Evolutionary conservation across 35 echinoderm and acorn worm species (phyloP), one percentile per base, ranked within the genome.

Genomic region (Holothuria glaberrima): DNA sequence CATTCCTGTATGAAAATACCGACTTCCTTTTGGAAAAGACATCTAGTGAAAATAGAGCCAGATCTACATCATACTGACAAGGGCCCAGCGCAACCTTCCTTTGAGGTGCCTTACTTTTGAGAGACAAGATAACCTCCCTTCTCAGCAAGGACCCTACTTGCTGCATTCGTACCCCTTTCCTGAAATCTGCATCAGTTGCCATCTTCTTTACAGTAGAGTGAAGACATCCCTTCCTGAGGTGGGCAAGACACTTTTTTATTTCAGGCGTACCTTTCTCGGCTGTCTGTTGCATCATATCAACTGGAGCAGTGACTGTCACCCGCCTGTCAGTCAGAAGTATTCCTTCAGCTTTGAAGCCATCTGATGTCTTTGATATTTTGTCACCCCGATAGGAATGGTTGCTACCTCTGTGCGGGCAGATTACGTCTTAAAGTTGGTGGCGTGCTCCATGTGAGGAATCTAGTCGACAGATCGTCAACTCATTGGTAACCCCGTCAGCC

Each of bases 1-100:
- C 35, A 75, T 75, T 41, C 18, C 27, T 33, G 71, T 75, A 75
- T 75, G 71, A 75, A 75, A 75, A 75, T 30, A 75, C 71, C 5
- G 35, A 30, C 35, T 75, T 75, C 33, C 35, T 75, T 25, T 65
- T 65, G 19, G 61, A 65, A 65, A 65, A 65, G 19, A 65, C 61
- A 28, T 65, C 20, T 6, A 65, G 61, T n/a, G 27, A n/a, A 65
- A 65, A 65, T n/a, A 65, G 61, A 17, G 61, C 61, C 4, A 65
- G 27, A 65, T 65, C 61, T 21, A 65, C 27, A 65, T 65, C 61
- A 65, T 65, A 65, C 61, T 65, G 61, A 71, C 67, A 71, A 6
- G 26, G 67, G 5, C 67, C 67, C 0, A 71, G 67, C 5, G 33
- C 26, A 27, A 71, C 67, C 33, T 71, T 27, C 27, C 67, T 71